These are phyloP conservation scores for Yponomeuta cagnagella DNA, from an alignment of 2,888 invertebrate genomes.

Conservation along the genomic window DNA sequence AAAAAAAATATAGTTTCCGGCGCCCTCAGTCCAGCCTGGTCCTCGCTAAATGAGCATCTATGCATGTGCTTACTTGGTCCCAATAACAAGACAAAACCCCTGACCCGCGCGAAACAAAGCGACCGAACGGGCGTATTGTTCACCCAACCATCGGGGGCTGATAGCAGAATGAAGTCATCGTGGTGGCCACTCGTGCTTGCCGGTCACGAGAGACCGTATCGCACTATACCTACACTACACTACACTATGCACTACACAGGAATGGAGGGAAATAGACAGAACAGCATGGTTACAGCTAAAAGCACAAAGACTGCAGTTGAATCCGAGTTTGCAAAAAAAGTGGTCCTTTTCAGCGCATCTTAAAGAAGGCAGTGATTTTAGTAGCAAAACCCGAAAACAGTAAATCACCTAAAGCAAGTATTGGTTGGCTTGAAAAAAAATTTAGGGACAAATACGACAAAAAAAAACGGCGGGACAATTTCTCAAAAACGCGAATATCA, in stretches of 20 bases:
- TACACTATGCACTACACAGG: not conserved
- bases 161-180: slow-evolving; percentile 45
- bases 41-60: too few relatives aligned
- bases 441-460: too few relatives aligned
- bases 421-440: too few relatives aligned
- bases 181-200: slow-evolving; percentile 39
- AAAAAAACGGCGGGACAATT: too few relatives aligned
- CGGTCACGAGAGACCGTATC: slow-evolving; percentile 62
- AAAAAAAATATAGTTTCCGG: too few relatives aligned
- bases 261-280: not conserved
- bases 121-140: slow-evolving; percentile 3
- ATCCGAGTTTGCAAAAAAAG: too few relatives aligned
- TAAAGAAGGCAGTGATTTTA: too few relatives aligned
- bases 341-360: too few relatives aligned
- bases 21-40: too few relatives aligned
- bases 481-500: too few relatives aligned
- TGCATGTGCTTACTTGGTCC: not conserved
- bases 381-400: too few relatives aligned
- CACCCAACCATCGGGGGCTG: not conserved
- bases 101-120: not conserved
- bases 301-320: not conserved
- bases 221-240: not conserved
- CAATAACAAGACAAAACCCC: not conserved
- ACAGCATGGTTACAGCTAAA: not conserved
- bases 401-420: too few relatives aligned